phyloP scores from a whole-genome alignment of 2,888 invertebrate species.

The Netelia virgata region DNA sequence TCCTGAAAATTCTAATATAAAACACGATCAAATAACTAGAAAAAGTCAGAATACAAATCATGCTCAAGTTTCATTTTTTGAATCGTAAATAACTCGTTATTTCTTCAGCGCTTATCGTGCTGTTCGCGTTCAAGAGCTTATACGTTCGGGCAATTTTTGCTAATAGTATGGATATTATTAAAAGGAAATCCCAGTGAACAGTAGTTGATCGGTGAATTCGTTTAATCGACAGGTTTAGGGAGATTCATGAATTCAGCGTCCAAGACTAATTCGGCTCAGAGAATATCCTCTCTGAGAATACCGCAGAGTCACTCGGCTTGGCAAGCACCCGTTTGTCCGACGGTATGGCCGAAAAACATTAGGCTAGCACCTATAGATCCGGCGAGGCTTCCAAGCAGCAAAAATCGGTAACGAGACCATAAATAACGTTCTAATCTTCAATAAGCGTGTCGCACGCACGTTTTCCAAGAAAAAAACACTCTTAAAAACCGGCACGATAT shows the following conservation, averaged over 20 bases:
- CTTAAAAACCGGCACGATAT: background rate
- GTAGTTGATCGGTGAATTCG: background rate
- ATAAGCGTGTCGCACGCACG: background rate
- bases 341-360: constrained; percentile 81
- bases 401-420: constrained; percentile 76
- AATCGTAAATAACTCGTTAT: no score
- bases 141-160: no score
- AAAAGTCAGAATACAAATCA: no score
- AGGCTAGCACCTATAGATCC: constrained; percentile 82
- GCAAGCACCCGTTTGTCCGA: constrained; percentile 79
- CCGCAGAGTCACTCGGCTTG: constrained; percentile 80
- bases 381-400: constrained; percentile 79
- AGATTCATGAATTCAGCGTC: constrained; percentile 72
- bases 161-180: no score
- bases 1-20: no score
- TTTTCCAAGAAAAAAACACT: background rate
- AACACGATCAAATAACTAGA: no score
- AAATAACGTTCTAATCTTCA: background rate
- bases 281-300: constrained; percentile 72
- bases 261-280: constrained; percentile 71
- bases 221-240: constrained; percentile 63
- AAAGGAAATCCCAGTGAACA: background rate
- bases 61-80: no score
- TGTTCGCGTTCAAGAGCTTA: no score
- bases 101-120: no score